Evolutionary conservation across 2,888 invertebrate species (phyloP).

Genomic region (Spodoptera exigua): DNA sequence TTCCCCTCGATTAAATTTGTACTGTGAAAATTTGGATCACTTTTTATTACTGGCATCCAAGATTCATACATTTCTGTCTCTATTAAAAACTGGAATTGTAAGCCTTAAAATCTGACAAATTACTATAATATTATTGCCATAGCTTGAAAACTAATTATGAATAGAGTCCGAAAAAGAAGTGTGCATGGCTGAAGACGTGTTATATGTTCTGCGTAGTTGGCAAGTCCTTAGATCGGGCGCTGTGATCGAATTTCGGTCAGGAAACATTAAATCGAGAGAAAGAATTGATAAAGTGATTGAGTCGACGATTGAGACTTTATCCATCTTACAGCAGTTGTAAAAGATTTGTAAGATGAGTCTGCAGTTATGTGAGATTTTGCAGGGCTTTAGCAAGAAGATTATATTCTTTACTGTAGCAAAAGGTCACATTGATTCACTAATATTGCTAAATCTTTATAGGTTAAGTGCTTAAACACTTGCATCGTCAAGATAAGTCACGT

Average conservation of each 20-base stretch:
- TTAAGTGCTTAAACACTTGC: conserved; percentile 42
- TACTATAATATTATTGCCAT: too few species aligned
- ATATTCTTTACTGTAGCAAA: conserved; percentile 16
- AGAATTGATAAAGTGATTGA: conserved; percentile 35
- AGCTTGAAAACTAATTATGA: too few species aligned
- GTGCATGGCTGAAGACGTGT: too few species aligned
- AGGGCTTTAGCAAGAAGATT: conserved; percentile 24
- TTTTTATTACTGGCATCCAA: conserved; percentile 22
- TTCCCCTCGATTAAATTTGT: conserved; percentile 21
- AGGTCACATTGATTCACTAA: conserved; percentile 44
- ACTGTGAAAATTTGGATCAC: conserved; percentile 29
- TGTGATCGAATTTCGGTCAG: too few species aligned
- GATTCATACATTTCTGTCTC: not conserved
- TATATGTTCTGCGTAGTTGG: too few species aligned
- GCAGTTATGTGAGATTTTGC: conserved; percentile 28
- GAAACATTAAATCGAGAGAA: conserved; percentile 4
- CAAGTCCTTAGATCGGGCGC: too few species aligned
- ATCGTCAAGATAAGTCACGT: conserved; percentile 49
- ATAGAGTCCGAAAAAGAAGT: too few species aligned
- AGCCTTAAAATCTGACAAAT: too few species aligned
- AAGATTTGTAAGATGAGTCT: conserved; percentile 44
- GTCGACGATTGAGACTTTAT: conserved; percentile 42
- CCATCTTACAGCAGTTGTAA: conserved; percentile 28
- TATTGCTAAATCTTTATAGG: conserved; percentile 42
- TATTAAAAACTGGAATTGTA: not conserved